phyloP scores from a whole-genome alignment of 2,888 invertebrate species.

The Aspidiotus destructor region DNA sequence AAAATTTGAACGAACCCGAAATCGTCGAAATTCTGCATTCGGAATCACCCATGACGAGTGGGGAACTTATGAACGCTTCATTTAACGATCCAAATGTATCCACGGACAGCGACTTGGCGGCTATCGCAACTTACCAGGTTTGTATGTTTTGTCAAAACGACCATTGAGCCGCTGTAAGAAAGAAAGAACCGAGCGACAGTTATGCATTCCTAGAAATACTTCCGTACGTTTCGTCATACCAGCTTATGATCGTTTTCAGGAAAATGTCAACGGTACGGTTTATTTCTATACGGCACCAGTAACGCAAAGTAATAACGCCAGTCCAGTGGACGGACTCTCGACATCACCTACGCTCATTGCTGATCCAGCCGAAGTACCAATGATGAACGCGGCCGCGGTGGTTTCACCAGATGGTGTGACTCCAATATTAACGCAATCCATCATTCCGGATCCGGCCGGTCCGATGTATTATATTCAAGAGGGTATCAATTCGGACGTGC shows the following conservation, averaged over 20 bases:
- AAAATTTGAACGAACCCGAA: constrained; percentile 25
- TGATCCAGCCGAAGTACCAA: constrained; percentile 17
- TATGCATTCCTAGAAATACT: no score
- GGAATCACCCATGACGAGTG: constrained; percentile 17
- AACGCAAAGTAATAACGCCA: constrained; percentile 34
- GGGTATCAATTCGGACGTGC: constrained; percentile 33
- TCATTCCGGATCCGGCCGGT: constrained; percentile 18
- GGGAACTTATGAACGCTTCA: constrained; percentile 23
- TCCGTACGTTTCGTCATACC: no score
- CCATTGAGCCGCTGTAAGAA: no score
- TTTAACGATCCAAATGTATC: constrained; percentile 14
- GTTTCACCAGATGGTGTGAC: constrained; percentile 14
- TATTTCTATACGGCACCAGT: constrained; percentile 71
- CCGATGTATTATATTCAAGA: constrained; percentile 34
- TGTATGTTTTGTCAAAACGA: no score
- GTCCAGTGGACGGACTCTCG: constrained; percentile 27
- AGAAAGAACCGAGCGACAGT: background rate
- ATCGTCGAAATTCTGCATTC: constrained; percentile 15
- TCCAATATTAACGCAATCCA: constrained; percentile 11
- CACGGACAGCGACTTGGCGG: constrained; percentile 18
- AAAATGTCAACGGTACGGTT: constrained; percentile 88
- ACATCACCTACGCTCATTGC: constrained; percentile 26
- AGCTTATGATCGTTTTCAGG: constrained; percentile 48
- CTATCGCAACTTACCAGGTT: constrained; percentile 28
- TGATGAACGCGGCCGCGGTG: constrained; percentile 20